Conservation (phyloP, 2,888 invertebrate genomes). For the Scaptomyza cyrtandrae region DNA sequence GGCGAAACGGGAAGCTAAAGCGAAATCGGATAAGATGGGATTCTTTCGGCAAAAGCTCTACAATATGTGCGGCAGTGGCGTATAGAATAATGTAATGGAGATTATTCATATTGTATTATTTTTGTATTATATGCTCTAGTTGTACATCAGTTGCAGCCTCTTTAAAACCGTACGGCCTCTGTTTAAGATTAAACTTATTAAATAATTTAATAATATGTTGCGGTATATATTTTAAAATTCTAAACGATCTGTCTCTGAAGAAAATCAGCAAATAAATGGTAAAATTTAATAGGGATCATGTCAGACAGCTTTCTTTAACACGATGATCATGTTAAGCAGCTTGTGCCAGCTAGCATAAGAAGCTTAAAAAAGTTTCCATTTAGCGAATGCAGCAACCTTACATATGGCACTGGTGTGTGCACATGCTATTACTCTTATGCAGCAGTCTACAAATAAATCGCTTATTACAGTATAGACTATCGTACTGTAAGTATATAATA, state of each 20-base stretch:
- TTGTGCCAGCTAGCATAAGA: neutral
- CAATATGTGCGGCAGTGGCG: conserved; percentile 68
- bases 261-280: too few species aligned
- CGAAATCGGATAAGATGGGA: conserved; percentile 66
- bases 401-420: neutral
- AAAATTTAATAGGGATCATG: too few species aligned
- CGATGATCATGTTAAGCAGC: neutral
- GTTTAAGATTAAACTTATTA: conserved; percentile 4
- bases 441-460: too few species aligned
- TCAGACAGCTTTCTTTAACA: neutral
- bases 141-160: conserved; percentile 27
- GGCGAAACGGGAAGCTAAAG: conserved; percentile 77
- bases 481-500: too few species aligned
- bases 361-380: neutral
- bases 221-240: too few species aligned
- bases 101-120: conserved; percentile 27
- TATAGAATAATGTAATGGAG: conserved; percentile 21
- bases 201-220: neutral
- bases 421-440: neutral
- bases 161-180: conserved; percentile 22
- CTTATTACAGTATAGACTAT: too few species aligned
- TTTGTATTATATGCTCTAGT: conserved; percentile 30
- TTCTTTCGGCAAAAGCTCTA: conserved; percentile 78
- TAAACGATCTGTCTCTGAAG: too few species aligned
- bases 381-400: neutral